A percentile compares a stretch with the other conserved stretches of the same genome.
These are phyloP conservation scores for Vanessa tameamea DNA, from an alignment of 1,140 invertebrate species.

Conservation along the genomic window DNA sequence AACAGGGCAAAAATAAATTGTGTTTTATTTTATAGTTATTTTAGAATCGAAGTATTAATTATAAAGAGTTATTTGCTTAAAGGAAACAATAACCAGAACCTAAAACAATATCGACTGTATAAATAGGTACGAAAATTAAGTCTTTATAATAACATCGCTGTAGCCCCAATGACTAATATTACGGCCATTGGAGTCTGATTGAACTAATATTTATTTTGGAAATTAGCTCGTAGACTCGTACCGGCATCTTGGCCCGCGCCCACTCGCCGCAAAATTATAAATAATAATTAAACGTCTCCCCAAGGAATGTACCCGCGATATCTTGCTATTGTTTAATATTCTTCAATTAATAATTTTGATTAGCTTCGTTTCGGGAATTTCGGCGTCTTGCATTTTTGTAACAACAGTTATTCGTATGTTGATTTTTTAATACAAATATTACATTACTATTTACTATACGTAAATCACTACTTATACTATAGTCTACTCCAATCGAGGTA, in stretches of 20 bases:
- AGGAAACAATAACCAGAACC: slow-evolving; percentile 12
- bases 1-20: too few relatives aligned
- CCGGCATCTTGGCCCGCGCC: slow-evolving; percentile 56
- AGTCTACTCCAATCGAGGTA: too few relatives aligned
- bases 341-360: slow-evolving; percentile 74
- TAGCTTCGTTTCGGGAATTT: slow-evolving; percentile 31
- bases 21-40: background rate
- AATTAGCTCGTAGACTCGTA: slow-evolving; percentile 70
- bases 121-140: slow-evolving; percentile 25
- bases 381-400: background rate
- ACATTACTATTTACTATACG: too few relatives aligned
- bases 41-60: background rate
- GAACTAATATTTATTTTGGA: slow-evolving; percentile 80
- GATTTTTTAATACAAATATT: too few relatives aligned
- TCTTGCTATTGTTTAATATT: slow-evolving; percentile 72
- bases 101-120: slow-evolving; percentile 46
- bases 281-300: slow-evolving; percentile 76
- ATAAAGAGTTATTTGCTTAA: background rate
- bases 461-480: too few relatives aligned
- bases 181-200: slow-evolving; percentile 64
- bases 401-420: background rate
- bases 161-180: slow-evolving; percentile 42
- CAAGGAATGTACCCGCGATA: slow-evolving; percentile 47
- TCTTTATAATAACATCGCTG: slow-evolving; percentile 28
- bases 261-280: slow-evolving; percentile 64